phyloP scores from a whole-genome alignment of 2,113 vertebrate species.

The Todiramphus chloris region DNA sequence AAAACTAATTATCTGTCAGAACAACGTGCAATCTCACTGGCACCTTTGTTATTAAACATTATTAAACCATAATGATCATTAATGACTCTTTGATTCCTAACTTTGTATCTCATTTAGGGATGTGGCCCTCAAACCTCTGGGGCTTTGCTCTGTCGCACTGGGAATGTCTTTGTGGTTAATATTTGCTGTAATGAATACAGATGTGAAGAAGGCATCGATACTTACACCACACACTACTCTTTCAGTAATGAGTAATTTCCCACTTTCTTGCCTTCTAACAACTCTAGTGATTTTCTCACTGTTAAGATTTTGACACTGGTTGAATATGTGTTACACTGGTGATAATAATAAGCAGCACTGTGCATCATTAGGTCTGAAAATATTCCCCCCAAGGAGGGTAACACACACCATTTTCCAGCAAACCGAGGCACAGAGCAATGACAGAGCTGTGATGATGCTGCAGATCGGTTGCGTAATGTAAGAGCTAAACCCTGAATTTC shows the following conservation, averaged over 20 bases:
- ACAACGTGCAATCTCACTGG: background rate
- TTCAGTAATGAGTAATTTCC: background rate
- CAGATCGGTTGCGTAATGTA: background rate
- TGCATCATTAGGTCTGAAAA: background rate
- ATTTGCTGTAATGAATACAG: background rate
- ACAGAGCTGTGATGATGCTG: background rate
- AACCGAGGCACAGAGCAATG: background rate
- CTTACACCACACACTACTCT: background rate
- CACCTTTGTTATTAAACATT: background rate
- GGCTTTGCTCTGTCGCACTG: background rate
- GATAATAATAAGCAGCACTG: background rate
- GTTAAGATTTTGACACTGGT: background rate
- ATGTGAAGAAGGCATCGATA: background rate
- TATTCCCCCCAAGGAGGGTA: background rate
- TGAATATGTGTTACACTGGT: background rate
- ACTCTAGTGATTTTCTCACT: background rate
- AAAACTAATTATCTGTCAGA: background rate
- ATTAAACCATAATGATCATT: background rate
- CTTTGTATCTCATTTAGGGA: background rate
- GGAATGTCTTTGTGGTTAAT: background rate
- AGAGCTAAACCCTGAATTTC: background rate
- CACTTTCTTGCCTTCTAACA: background rate
- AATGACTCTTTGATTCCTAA: background rate
- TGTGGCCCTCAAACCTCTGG: background rate
- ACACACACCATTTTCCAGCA: background rate